Percentiles rank a stretch among this genome's conserved stretches.
Conservation (phyloP, 2,797 vertebrate genomes). For the Poecilia picta region DNA sequence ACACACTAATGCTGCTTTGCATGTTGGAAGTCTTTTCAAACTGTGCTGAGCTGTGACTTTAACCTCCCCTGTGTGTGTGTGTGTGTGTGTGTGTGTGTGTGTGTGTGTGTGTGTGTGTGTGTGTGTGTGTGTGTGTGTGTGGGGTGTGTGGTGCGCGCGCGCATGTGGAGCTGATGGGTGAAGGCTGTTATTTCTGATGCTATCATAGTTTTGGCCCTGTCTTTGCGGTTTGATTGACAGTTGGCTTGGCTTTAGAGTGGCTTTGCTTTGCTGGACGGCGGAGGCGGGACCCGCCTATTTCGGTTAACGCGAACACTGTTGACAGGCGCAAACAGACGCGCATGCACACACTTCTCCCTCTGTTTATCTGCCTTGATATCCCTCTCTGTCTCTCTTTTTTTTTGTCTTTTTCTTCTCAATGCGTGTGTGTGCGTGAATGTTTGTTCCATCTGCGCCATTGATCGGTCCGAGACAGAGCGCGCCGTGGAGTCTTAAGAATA, state of each 20-base stretch:
- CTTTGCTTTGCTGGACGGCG: conserved; percentile 55
- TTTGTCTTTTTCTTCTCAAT: conserved; percentile 29
- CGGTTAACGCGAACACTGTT: conserved; percentile 48
- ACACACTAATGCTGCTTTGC: conserved; percentile 84
- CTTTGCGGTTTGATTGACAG: conserved; percentile 66
- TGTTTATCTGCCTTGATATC: conserved; percentile 56
- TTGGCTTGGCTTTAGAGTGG: conserved; percentile 60
- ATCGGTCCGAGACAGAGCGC: conserved; percentile 48
- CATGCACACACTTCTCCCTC: conserved; percentile 48
- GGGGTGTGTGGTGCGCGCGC: too few species aligned
- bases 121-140: conserved; percentile 10
- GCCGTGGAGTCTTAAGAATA: conserved; percentile 75
- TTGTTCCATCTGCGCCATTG: conserved; percentile 66
- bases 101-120: conserved; percentile 10
- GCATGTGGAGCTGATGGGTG: conserved; percentile 61
- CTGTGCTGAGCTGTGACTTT: conserved; percentile 63
- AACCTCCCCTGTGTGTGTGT: conserved; percentile 42
- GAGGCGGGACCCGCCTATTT: conserved; percentile 60
- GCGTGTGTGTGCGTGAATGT: conserved; percentile 55
- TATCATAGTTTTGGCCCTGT: conserved; percentile 63
- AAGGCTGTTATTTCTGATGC: conserved; percentile 75
- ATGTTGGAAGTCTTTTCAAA: conserved; percentile 77
- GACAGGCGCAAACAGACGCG: conserved; percentile 56
- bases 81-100: conserved; percentile 5
- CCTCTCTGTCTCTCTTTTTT: conserved; percentile 46